These are phyloP conservation scores for Ornithorhynchus anatinus DNA, from an alignment of 2,113 vertebrate genomes.

Conservation along the genomic window DNA sequence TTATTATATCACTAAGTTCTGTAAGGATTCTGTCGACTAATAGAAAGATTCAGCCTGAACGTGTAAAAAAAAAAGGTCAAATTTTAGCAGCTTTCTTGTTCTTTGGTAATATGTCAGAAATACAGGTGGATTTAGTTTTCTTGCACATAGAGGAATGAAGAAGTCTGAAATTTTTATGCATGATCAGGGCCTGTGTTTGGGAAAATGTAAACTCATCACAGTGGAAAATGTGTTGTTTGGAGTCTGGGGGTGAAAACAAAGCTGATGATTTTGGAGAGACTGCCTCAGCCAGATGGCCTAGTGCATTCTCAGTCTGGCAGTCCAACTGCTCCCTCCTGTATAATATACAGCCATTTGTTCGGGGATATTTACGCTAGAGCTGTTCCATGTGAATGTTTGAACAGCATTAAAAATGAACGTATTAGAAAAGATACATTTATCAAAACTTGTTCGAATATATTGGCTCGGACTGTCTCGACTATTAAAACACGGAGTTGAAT, in stretches of 20 bases:
- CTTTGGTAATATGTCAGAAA: constrained; percentile 72
- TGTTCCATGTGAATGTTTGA: constrained; percentile 84
- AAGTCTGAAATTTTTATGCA: constrained; percentile 84
- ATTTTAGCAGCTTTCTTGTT: constrained; percentile 73
- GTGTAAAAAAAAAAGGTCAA: constrained; percentile 46
- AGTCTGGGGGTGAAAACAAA: constrained; percentile 88
- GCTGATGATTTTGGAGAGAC: constrained; percentile 86
- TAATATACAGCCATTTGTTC: constrained; percentile 87
- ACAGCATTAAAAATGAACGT: constrained; percentile 85
- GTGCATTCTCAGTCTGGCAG: constrained; percentile 84
- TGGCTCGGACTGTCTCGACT: constrained; percentile 50
- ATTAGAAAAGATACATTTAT: constrained; percentile 79
- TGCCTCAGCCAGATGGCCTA: constrained; percentile 85
- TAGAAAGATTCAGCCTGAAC: constrained; percentile 26
- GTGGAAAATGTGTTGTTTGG: constrained; percentile 90
- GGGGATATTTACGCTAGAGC: constrained; percentile 85
- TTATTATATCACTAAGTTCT: constrained; percentile 68
- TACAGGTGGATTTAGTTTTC: constrained; percentile 82
- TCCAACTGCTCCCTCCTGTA: constrained; percentile 87
- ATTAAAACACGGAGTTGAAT: constrained; percentile 52
- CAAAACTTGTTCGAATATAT: constrained; percentile 71
- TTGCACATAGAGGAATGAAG: constrained; percentile 72
- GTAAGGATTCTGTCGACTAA: constrained; percentile 57
- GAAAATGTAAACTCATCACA: constrained; percentile 86
- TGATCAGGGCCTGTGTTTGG: constrained; percentile 83